Conservation (phyloP, 2,113 vertebrate species). For the Tautogolabrus adspersus region DNA sequence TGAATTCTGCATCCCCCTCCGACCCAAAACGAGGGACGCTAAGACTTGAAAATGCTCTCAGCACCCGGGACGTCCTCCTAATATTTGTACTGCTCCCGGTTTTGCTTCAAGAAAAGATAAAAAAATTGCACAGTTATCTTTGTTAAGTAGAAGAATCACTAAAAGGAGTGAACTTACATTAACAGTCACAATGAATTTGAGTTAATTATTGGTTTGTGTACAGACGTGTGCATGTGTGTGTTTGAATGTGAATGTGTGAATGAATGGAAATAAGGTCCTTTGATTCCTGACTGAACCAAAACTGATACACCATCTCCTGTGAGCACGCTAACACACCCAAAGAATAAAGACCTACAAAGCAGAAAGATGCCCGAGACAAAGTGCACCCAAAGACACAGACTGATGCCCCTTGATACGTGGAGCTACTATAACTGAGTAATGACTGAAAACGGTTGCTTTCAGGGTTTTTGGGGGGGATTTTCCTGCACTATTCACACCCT, state of each 20-base stretch:
- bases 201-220: conserved; percentile 49
- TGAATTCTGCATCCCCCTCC: neutral
- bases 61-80: conserved; percentile 40
- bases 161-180: conserved; percentile 66
- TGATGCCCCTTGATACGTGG: conserved; percentile 3
- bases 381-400: conserved; percentile 1
- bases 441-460: conserved; percentile 40
- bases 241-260: conserved; percentile 5
- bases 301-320: conserved; percentile 46
- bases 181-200: conserved; percentile 54
- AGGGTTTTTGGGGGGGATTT: conserved; percentile 41
- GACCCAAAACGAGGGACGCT: neutral
- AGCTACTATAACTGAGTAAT: neutral
- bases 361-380: conserved; percentile 11
- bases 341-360: conserved; percentile 25
- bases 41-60: conserved; percentile 25
- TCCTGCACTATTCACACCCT: conserved; percentile 43
- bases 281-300: conserved; percentile 76
- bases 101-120: conserved; percentile 57
- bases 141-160: conserved; percentile 70
- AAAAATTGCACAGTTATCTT: conserved; percentile 75
- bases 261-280: conserved; percentile 31
- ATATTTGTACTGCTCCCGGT: conserved; percentile 66
- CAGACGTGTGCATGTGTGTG: conserved; percentile 26
- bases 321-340: conserved; percentile 54